Conservation (phyloP, 92 coral and sea anemone species). For the Phymanthus crucifer region DNA sequence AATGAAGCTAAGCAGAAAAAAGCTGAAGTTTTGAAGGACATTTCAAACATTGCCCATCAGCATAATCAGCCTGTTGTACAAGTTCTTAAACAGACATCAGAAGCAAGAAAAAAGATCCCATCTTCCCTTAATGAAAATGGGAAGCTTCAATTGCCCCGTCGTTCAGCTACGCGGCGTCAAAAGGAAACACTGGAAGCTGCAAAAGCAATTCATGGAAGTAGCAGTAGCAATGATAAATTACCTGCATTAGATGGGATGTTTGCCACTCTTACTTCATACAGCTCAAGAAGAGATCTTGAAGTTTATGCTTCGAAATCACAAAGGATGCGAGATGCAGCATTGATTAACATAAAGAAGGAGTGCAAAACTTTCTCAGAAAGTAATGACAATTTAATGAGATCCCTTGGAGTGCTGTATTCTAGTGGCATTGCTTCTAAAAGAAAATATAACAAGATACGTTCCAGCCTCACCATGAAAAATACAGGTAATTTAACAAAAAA, state of each 20-base stretch:
- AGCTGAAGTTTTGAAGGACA: neutral
- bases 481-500: neutral
- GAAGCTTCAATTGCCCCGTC: neutral
- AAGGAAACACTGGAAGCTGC: constrained; percentile 1
- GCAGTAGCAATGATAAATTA: neutral
- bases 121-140: neutral
- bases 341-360: neutral
- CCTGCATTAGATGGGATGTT: constrained; percentile 9
- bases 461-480: neutral
- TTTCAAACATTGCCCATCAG: neutral
- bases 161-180: constrained; percentile 3
- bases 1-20: neutral
- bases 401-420: neutral
- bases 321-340: neutral
- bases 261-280: constrained; percentile 1
- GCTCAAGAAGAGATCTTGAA: neutral
- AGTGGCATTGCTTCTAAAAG: constrained; percentile 2
- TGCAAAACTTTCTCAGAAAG: neutral
- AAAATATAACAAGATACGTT: neutral
- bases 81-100: constrained; percentile 2
- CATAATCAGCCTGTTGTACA: neutral
- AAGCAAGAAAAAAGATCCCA: neutral
- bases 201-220: neutral
- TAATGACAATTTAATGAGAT: neutral
- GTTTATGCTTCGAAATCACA: neutral